Percentiles rank a stretch among this genome's conserved stretches.
phyloP scores from a whole-genome alignment of 2,113 vertebrate species.

The Riparia riparia region DNA sequence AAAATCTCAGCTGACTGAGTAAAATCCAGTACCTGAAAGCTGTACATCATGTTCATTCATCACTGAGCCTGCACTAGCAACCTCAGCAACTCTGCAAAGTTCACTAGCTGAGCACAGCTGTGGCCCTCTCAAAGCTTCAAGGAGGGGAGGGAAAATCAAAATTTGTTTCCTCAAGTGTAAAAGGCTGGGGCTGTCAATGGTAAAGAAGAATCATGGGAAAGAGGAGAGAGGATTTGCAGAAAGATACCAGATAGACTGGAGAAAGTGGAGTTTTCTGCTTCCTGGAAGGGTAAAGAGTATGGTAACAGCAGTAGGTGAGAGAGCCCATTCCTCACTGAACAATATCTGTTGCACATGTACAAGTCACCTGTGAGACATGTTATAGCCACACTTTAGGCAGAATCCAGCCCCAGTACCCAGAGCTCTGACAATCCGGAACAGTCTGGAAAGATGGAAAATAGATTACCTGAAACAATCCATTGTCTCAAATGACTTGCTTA shows the following conservation, averaged over 20 bases:
- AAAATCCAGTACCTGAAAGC: background rate
- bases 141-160: background rate
- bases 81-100: background rate
- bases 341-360: accelerated
- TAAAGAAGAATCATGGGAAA: background rate
- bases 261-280: background rate
- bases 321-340: accelerated
- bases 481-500: background rate
- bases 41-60: too few species aligned
- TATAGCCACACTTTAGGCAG: background rate
- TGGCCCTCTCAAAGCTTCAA: background rate
- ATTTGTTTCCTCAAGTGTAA: background rate
- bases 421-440: background rate
- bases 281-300: background rate
- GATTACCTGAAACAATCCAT: background rate
- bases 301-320: background rate
- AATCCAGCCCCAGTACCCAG: background rate
- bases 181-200: background rate
- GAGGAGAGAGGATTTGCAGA: background rate
- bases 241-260: background rate
- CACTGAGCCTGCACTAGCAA: background rate
- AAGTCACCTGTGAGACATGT: background rate
- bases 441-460: background rate
- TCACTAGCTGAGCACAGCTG: background rate
- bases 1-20: background rate